A percentile compares a stretch with the other conserved stretches of the same genome.
Evolutionary conservation across 2,113 vertebrate species (phyloP).

Genomic region (Saimiri boliviensis): DNA sequence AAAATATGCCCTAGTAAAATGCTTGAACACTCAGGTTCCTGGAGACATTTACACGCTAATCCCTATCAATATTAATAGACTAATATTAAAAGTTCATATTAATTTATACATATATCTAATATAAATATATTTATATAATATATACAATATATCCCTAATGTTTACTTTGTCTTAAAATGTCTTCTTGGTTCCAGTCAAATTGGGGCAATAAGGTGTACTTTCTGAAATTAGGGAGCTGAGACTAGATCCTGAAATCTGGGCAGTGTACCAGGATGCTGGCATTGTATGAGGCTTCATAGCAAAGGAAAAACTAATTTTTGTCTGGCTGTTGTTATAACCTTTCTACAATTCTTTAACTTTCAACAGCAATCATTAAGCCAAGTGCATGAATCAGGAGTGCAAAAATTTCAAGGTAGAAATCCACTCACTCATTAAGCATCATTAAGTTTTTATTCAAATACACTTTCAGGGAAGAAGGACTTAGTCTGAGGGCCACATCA

Average conservation of each 20-base stretch:
- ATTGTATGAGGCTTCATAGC: neutral
- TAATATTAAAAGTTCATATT: neutral
- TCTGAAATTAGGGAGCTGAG: neutral
- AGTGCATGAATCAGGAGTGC: neutral
- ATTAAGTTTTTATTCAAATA: constrained; percentile 12
- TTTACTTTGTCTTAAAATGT: neutral
- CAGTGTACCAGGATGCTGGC: neutral
- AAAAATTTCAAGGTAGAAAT: neutral
- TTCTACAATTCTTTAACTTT: constrained; percentile 25
- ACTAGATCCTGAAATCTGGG: neutral
- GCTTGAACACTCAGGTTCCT: neutral
- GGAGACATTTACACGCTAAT: neutral
- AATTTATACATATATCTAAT: neutral
- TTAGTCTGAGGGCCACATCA: neutral
- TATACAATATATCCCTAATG: neutral
- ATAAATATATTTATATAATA: too few species aligned
- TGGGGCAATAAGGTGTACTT: neutral
- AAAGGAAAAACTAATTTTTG: neutral
- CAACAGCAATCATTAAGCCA: neutral
- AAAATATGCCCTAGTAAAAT: neutral
- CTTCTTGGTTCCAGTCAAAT: neutral
- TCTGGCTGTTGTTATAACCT: neutral
- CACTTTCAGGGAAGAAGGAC: neutral
- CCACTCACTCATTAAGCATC: constrained; percentile 3
- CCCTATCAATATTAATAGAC: neutral